Conservation (phyloP, 30 jellyfish, hydroid and myxozoan genomes). For the Chrysaora quinquecirrha region DNA sequence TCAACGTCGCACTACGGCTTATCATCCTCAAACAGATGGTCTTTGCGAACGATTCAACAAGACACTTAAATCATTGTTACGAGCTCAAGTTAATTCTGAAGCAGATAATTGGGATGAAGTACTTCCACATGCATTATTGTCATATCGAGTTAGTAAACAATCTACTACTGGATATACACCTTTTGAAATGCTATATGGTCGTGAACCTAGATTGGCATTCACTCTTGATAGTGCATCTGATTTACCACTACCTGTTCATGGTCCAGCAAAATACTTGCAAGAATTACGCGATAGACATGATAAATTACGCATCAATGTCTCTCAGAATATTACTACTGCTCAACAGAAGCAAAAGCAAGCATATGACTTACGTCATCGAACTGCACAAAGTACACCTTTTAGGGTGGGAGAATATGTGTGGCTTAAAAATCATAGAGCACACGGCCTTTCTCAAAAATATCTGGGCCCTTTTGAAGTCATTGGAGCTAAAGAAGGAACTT, state of each 20-base stretch:
- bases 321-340: not conserved
- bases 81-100: not conserved
- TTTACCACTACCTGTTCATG: too few species aligned
- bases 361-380: not conserved
- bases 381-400: not conserved
- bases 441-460: not conserved
- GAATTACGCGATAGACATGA: too few species aligned
- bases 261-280: too few species aligned
- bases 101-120: not conserved
- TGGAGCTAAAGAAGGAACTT: not conserved
- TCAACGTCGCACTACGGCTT: not conserved
- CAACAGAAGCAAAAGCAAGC: not conserved
- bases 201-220: not conserved
- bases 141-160: not conserved
- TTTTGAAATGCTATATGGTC: not conserved
- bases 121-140: not conserved
- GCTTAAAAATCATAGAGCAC: not conserved
- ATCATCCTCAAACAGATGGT: not conserved
- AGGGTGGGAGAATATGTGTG: not conserved
- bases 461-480: not conserved
- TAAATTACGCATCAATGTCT: not conserved
- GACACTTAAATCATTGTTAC: not conserved
- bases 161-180: not conserved
- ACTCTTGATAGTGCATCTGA: not conserved
- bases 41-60: not conserved